A percentile compares a stretch with the other conserved stretches of the same genome.
Conservation (phyloP, 1,140 invertebrate species). For the Brachionus manjavacas region DNA sequence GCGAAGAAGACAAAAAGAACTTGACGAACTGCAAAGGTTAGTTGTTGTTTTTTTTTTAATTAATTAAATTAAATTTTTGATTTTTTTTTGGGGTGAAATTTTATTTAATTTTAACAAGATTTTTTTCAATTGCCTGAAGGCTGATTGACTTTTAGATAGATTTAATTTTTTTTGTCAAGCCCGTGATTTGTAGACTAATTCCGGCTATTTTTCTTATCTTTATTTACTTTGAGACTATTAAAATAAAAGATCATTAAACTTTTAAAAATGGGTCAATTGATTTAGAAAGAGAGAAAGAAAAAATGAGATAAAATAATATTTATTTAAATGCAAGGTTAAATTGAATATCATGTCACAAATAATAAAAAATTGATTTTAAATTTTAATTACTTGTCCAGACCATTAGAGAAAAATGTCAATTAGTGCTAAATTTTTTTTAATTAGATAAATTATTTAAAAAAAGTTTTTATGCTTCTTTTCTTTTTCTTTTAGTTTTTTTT, state of each 20-base stretch:
- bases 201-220: background rate
- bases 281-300: background rate
- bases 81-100: background rate
- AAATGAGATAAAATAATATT: background rate
- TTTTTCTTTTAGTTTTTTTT: background rate
- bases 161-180: no score
- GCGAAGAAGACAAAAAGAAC: background rate
- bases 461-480: background rate
- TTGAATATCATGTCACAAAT: background rate
- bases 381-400: background rate
- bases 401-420: background rate
- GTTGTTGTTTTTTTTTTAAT: background rate
- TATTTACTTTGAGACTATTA: background rate
- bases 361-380: background rate
- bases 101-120: background rate
- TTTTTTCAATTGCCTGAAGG: background rate
- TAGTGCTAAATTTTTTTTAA: background rate
- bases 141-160: no score
- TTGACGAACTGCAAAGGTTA: slow-evolving; percentile 7
- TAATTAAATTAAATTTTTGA: background rate
- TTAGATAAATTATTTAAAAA: background rate
- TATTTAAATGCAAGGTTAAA: background rate
- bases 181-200: background rate
- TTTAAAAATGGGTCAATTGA: background rate
- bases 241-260: background rate